These are phyloP conservation scores for Zalophus californianus DNA, from an alignment of 2,797 vertebrate species.

Conservation along the genomic window DNA sequence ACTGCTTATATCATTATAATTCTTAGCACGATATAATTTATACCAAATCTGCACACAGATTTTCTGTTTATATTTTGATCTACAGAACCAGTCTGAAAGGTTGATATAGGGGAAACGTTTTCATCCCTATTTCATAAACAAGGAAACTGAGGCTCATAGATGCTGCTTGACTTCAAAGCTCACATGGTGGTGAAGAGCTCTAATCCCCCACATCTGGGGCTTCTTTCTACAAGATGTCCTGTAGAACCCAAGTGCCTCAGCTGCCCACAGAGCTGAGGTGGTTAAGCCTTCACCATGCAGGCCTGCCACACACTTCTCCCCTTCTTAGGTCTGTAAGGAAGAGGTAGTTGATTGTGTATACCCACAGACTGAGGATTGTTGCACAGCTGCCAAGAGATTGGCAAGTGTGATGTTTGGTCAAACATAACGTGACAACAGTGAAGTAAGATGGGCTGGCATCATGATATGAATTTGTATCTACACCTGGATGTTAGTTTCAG, in stretches of 20 bases:
- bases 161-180: neutral
- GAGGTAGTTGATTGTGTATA: neutral
- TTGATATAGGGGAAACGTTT: neutral
- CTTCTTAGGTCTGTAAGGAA: neutral
- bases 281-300: neutral
- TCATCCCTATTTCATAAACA: neutral
- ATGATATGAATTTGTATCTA: conserved; percentile 10
- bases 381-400: neutral
- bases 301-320: neutral
- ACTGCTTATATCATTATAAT: neutral
- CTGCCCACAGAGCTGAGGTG: neutral
- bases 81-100: neutral
- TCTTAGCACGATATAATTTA: neutral
- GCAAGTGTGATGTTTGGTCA: conserved; percentile 38
- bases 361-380: neutral
- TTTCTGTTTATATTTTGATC: neutral
- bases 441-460: neutral
- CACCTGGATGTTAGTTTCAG: conserved; percentile 14
- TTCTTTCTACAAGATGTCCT: neutral
- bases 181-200: neutral
- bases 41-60: neutral
- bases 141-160: neutral
- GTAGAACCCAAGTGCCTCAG: neutral
- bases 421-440: neutral
- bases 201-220: fast-evolving